Evolutionary conservation across 2,113 vertebrate species (phyloP), one percentile per base, ranked within the genome.

Genomic region (Pygoscelis adeliae): DNA sequence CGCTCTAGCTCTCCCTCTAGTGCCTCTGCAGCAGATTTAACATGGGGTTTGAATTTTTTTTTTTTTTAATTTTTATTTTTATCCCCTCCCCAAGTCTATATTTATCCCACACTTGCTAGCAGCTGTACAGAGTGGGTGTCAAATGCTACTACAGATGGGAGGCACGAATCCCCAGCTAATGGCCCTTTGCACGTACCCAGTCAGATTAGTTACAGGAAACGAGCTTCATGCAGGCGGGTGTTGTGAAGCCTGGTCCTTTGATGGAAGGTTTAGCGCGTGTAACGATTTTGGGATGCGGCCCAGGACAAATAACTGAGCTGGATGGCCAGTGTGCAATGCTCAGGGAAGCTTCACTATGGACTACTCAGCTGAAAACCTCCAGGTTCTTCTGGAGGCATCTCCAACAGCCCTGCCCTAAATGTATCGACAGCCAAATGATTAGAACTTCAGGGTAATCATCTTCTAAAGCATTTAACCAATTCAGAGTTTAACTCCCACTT

Each of bases 1-100:
- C 23, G 80, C 49, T 95, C 89, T 63, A 40, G 59, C 27, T 66
- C 79, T 87, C 85, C 80, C 89, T 78, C 80, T 92, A 89, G 89
- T 82, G 92, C 36, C 47, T 44, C 61, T 82, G 29, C 8, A 67
- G 65, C 52, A 69, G n/a, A 46, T 49, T 50, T 71, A 38, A 84
- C 38, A 50, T 0, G 0, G 23, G 11, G 20, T 34, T 82, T 23
- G 34, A 52, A 2, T 32, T 14, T 16, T 32, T 34, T 32, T 20
- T 9, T 17, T 22, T 44, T 34, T 15, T 27, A 8, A 25, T 42
- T 69, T 47, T 32, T 36, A 27, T 32, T 53, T 85, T 79, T 53
- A 47, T 16, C 14, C 4, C 1, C 15, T 17, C 17, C 17, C 6
- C 16, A 42, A 40, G 13, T 36, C 20, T 44, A 19, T 79, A 19